Evolutionary conservation across 2,888 invertebrate genomes (phyloP).

Genomic region (Eretmocerus hayati): DNA sequence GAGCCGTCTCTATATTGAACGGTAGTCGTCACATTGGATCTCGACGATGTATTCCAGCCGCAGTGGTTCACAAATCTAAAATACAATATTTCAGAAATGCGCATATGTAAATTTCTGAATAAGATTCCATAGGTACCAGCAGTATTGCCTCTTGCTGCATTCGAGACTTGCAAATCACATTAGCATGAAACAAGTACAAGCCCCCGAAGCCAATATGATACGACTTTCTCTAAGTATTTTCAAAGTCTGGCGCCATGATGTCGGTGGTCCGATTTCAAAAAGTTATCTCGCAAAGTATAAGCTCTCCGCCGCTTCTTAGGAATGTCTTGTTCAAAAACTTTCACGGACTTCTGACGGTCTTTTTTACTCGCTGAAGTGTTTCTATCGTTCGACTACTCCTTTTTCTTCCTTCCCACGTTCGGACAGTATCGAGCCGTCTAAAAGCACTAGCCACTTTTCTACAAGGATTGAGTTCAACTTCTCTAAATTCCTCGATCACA

Average conservation of each 20-base stretch:
- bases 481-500: conserved; percentile 20
- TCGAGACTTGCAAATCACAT: conserved; percentile 37
- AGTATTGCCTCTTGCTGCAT: too few species aligned
- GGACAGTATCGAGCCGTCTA: conserved; percentile 11
- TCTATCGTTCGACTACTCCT: neutral
- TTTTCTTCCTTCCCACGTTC: conserved; percentile 3
- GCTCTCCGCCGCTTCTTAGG: conserved; percentile 8
- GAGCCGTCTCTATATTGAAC: too few species aligned
- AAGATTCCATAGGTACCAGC: too few species aligned
- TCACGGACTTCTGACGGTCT: neutral
- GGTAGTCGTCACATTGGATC: too few species aligned
- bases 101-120: too few species aligned
- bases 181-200: conserved; percentile 39
- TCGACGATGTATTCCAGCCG: too few species aligned
- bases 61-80: too few species aligned
- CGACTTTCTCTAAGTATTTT: too few species aligned
- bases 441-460: conserved; percentile 19
- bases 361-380: neutral
- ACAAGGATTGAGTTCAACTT: conserved; percentile 21
- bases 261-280: conserved; percentile 24
- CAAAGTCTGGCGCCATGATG: neutral
- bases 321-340: conserved; percentile 19
- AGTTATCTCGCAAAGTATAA: conserved; percentile 23
- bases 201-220: conserved; percentile 5
- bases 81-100: too few species aligned